These are phyloP conservation scores for Corythornis vintsioides DNA, from an alignment of 2,113 vertebrate species.

Conservation along the genomic window DNA sequence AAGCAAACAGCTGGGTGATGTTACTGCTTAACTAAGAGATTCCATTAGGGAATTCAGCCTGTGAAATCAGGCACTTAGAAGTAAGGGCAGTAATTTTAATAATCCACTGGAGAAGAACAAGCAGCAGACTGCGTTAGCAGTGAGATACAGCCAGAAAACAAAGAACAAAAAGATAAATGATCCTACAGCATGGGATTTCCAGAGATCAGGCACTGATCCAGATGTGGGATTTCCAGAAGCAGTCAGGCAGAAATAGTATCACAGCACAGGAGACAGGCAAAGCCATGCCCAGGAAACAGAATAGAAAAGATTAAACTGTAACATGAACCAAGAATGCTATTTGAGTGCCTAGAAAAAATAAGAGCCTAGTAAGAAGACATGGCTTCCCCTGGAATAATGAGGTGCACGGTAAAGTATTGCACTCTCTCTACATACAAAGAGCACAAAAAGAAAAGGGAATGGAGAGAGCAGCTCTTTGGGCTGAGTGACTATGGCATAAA, in stretches of 20 bases:
- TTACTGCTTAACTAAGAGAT: neutral
- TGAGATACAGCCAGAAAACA: neutral
- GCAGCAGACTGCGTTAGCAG: neutral
- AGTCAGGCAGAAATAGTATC: neutral
- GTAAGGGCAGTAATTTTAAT: neutral
- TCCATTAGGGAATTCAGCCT: neutral
- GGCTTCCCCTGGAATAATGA: neutral
- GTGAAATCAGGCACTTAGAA: neutral
- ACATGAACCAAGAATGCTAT: neutral
- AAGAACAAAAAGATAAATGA: neutral
- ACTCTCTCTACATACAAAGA: neutral
- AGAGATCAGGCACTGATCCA: conserved; percentile 17
- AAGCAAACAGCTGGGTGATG: neutral
- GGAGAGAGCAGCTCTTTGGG: neutral
- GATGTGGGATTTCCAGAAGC: conserved; percentile 10
- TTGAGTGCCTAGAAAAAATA: neutral
- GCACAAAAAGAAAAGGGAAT: neutral
- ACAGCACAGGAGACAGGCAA: neutral
- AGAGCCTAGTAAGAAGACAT: neutral
- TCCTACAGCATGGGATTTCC: neutral
- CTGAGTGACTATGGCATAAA: neutral
- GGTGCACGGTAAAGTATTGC: neutral
- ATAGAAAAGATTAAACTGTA: neutral
- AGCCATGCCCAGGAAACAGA: neutral
- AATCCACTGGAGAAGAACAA: neutral